These are phyloP conservation scores for Lagria hirta DNA, from an alignment of 2,888 invertebrate species.

Conservation along the genomic window DNA sequence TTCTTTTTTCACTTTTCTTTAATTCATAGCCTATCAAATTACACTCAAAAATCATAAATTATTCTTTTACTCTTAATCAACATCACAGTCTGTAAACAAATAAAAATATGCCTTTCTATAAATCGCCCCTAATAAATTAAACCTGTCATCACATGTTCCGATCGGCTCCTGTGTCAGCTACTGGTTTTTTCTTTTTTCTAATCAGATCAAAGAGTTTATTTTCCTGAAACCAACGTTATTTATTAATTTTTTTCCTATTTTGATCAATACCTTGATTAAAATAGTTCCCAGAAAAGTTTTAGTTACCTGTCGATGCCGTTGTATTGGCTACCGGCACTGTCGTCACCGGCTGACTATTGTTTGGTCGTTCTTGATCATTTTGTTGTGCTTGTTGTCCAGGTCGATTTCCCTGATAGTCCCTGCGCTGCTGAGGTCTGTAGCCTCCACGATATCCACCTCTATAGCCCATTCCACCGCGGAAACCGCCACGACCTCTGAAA, in stretches of 20 bases:
- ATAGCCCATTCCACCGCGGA: slow-evolving; percentile 57
- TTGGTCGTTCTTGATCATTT: slow-evolving; percentile 48
- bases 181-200: slow-evolving; percentile 21
- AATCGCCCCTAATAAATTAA: slow-evolving; percentile 29
- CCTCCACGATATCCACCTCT: slow-evolving; percentile 56
- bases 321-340: slow-evolving; percentile 24
- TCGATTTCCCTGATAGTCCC: slow-evolving; percentile 26
- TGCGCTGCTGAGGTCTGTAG: slow-evolving; percentile 44
- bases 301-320: slow-evolving; percentile 25
- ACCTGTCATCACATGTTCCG: slow-evolving; percentile 26
- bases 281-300: background rate
- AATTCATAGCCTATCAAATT: too few species aligned
- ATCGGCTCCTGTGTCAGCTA: slow-evolving; percentile 34
- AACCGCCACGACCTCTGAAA: slow-evolving; percentile 65
- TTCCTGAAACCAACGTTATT: slow-evolving; percentile 23
- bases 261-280: too few species aligned
- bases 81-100: too few species aligned
- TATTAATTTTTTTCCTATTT: too few species aligned
- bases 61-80: too few species aligned
- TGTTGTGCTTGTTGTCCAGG: slow-evolving; percentile 52
- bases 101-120: too few species aligned
- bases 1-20: too few species aligned
- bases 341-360: slow-evolving; percentile 12
- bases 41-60: too few species aligned
- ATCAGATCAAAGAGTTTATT: slow-evolving; percentile 31